These are phyloP conservation scores for Ectropis crepuscularia DNA, from an alignment of 2,888 invertebrate genomes.

Conservation along the genomic window DNA sequence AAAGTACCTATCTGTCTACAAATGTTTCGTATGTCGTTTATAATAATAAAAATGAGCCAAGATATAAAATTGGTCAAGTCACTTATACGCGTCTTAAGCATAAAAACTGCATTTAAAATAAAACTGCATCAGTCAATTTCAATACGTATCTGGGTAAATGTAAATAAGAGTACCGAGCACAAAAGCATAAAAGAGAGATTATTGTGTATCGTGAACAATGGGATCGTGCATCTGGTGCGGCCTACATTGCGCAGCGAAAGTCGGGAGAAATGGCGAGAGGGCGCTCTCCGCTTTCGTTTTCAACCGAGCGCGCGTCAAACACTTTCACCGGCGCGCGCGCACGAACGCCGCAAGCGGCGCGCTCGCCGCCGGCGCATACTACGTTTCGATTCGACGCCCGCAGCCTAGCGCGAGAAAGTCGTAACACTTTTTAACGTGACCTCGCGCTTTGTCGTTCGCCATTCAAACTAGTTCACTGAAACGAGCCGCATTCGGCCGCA, in stretches of 20 bases:
- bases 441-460: conserved; percentile 80
- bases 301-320: conserved; percentile 76
- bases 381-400: conserved; percentile 65
- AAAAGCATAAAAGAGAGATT: conserved; percentile 51
- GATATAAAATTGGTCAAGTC: too few relatives aligned
- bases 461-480: conserved; percentile 78
- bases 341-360: conserved; percentile 72
- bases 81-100: not conserved
- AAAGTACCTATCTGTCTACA: too few relatives aligned
- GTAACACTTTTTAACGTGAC: conserved; percentile 83
- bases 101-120: conserved; percentile 7
- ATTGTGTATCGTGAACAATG: conserved; percentile 68
- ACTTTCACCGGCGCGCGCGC: conserved; percentile 79
- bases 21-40: too few relatives aligned
- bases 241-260: conserved; percentile 82
- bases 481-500: conserved; percentile 57
- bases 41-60: too few relatives aligned
- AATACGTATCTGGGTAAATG: conserved; percentile 18
- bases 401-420: conserved; percentile 77
- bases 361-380: conserved; percentile 66
- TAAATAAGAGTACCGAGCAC: conserved; percentile 36
- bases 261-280: conserved; percentile 84
- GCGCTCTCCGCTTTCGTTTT: conserved; percentile 84
- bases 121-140: conserved; percentile 7
- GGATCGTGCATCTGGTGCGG: conserved; percentile 76